Conservation (phyloP, 2,888 invertebrate species). For the Gnatocerus cornutus region DNA sequence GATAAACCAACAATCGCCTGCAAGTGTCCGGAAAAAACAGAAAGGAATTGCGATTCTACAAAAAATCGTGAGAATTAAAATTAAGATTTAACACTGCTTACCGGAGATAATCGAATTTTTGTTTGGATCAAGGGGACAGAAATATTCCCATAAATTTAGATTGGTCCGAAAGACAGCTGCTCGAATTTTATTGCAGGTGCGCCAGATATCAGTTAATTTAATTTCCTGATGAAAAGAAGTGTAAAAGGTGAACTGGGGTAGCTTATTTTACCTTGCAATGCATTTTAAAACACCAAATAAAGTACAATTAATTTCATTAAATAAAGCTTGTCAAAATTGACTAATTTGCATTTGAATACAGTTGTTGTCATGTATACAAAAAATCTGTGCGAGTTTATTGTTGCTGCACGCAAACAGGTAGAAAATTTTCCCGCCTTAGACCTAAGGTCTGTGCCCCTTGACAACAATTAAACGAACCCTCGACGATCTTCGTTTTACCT, state of each 20-base stretch:
- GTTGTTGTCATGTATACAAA: neutral
- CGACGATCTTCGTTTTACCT: too few relatives aligned
- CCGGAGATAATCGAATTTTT: conserved; percentile 81
- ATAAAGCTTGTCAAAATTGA: conserved; percentile 13
- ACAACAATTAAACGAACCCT: too few relatives aligned
- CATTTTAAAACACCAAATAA: conserved; percentile 23
- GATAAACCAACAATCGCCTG: conserved; percentile 80
- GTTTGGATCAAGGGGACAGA: conserved; percentile 79
- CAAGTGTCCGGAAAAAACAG: conserved; percentile 80
- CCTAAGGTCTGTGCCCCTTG: too few relatives aligned
- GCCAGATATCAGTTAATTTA: conserved; percentile 81
- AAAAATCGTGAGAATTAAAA: conserved; percentile 16
- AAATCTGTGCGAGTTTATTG: neutral
- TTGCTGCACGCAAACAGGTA: conserved; percentile 11
- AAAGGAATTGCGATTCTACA: conserved; percentile 83
- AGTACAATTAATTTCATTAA: conserved; percentile 17
- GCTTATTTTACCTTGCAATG: conserved; percentile 38
- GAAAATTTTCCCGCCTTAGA: neutral
- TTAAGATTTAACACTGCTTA: conserved; percentile 56
- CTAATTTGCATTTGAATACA: conserved; percentile 13
- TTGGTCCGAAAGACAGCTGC: conserved; percentile 83
- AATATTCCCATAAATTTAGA: conserved; percentile 82
- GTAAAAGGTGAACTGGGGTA: neutral
- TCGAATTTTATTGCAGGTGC: conserved; percentile 87
- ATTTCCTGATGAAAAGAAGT: conserved; percentile 63